Percentiles rank a stretch among this genome's conserved stretches.
Evolutionary conservation across 2,113 vertebrate species (phyloP).

Genomic region (Syrrhaptes paradoxus): DNA sequence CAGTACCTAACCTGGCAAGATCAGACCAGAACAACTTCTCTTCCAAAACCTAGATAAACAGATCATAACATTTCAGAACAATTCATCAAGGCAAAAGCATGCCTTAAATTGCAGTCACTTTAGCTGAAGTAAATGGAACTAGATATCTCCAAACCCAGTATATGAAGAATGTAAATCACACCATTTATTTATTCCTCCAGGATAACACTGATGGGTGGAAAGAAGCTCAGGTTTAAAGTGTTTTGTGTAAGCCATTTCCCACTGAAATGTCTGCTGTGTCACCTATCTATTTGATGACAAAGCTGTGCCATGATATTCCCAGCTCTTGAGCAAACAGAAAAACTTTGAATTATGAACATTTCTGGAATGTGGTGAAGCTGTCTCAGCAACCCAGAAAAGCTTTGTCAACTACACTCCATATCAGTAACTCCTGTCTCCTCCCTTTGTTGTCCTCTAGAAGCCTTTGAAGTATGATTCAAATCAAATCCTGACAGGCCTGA

Average conservation of each 20-base stretch:
- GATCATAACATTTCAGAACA: conserved; percentile 28
- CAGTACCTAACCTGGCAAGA: conserved; percentile 18
- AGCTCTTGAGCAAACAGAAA: not conserved
- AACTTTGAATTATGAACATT: not conserved
- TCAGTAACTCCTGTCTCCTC: not conserved
- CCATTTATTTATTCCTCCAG: not conserved
- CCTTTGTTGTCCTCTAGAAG: not conserved
- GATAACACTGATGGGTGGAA: not conserved
- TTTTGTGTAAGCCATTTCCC: not conserved
- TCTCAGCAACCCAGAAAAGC: not conserved
- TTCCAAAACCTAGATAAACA: conserved; percentile 41
- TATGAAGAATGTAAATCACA: not conserved
- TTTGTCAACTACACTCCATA: not conserved
- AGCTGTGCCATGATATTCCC: not conserved
- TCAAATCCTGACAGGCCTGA: not conserved
- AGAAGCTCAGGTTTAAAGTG: not conserved
- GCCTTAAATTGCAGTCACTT: not conserved
- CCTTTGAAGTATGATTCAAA: conserved; percentile 6
- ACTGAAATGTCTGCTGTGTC: not conserved
- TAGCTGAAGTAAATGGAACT: not conserved
- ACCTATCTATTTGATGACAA: not conserved
- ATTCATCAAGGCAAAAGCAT: conserved; percentile 25
- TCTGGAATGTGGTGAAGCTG: not conserved
- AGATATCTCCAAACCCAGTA: not conserved
- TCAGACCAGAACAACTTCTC: not conserved